Evolutionary conservation across 2,888 invertebrate genomes (phyloP), one percentile per base, ranked within the genome.

Genomic region (Dioctria linearis): DNA sequence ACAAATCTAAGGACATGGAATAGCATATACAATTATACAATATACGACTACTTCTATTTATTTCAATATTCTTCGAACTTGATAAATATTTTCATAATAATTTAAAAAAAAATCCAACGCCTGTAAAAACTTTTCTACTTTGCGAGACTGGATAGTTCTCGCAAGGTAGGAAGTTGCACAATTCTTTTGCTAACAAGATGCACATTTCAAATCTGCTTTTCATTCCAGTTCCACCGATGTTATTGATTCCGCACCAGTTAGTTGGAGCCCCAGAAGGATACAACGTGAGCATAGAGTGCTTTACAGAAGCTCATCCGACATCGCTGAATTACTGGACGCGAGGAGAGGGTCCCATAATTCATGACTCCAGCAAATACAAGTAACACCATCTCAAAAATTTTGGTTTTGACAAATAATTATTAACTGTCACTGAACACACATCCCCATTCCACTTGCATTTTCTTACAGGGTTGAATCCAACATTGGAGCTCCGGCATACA

Each of bases 291-390:
- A 90, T 97, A 84, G 96, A 96, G 90, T 97, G 97, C 87, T 94
- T 95, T 88, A 95, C 96, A 5, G 97, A 97, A 90, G 96, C 97
- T n/a, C 95, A 96, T 90, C 97, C 97, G 6, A 95, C 95, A 57
- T 96, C 97, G 25, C 91, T 97, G 81, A 96, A 96, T 89, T 96
- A 95, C 89, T 96, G 96, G 96, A 95, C 95, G 9, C 90, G 95
- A 82, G 95, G 95, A 87, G 95, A 95, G 86, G 95, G 95, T 39
- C 93, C 95, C 86, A 96, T 96, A 94, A 95, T 96, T 85, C 95
- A 95, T 87, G 95, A 96, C 86, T 95, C 94, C 81, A 90, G 90
- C 82, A 96, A 96, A 88, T 96, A 96, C 88, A 94, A 92, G 86
- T 93, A 92, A 63, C 11, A 8, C 2, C 78, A 63, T 49, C 43